Evolutionary conservation across 2,888 invertebrate species (phyloP).

Genomic region (Osmoderma eremita): DNA sequence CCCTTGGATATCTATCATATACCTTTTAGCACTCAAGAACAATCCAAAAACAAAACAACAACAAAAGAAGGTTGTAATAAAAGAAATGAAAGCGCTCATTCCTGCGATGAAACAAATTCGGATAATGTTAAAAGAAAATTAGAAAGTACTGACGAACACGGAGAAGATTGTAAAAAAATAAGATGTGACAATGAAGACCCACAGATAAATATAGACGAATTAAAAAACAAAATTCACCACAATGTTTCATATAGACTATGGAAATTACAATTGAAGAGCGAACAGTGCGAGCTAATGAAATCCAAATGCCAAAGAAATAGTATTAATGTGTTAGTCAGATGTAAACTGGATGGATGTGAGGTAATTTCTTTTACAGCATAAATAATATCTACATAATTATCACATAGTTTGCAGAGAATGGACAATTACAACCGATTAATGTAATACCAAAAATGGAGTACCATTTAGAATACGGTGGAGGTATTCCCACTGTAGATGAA

Average conservation of each 20-base stretch:
- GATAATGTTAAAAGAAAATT: not conserved
- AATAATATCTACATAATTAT: not conserved
- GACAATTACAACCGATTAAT: slow-evolving; percentile 51
- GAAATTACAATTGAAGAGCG: slow-evolving; percentile 53
- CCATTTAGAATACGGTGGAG: slow-evolving; percentile 56
- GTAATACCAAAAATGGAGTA: slow-evolving; percentile 58
- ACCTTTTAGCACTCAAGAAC: not conserved
- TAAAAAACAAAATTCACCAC: slow-evolving; percentile 48
- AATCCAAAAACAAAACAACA: not conserved
- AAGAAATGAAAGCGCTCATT: not conserved
- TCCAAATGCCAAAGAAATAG: slow-evolving; percentile 51
- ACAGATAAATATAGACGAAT: not conserved
- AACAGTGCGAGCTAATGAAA: slow-evolving; percentile 53
- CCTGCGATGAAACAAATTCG: not conserved
- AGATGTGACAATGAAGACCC: not conserved
- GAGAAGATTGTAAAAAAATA: not conserved
- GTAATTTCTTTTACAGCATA: slow-evolving; percentile 45
- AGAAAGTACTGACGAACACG: not conserved
- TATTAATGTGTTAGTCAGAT: slow-evolving; percentile 56
- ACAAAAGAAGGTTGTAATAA: too few species aligned
- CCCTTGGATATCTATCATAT: not conserved
- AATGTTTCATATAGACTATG: slow-evolving; percentile 59
- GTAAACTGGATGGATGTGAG: slow-evolving; percentile 57
- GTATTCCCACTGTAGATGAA: slow-evolving; percentile 55
- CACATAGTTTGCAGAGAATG: slow-evolving; percentile 43